phyloP scores from a whole-genome alignment of 2,113 vertebrate genomes.

The Poeciliopsis turrubarensis region DNA sequence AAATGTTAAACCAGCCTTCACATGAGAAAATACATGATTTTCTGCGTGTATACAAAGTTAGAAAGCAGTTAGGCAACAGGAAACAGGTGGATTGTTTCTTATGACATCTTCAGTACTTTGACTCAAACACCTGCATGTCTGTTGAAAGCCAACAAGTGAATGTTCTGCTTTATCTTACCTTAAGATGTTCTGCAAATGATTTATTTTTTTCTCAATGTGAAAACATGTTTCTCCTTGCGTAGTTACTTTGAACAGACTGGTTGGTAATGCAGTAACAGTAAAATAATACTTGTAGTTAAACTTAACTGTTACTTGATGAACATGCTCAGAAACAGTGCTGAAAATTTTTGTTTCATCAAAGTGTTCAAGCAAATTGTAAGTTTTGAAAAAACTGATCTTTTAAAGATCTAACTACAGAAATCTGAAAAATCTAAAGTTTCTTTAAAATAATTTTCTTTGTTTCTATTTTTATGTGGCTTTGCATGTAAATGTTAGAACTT shows the following conservation, averaged over 20 bases:
- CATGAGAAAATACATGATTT: slow-evolving; percentile 10
- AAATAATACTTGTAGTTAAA: neutral
- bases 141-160: slow-evolving; percentile 4
- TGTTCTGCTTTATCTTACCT: slow-evolving; percentile 5
- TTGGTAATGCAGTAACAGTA: neutral
- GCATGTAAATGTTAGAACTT: neutral
- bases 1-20: slow-evolving; percentile 6
- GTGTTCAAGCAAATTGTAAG: neutral
- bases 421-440: neutral
- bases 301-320: neutral
- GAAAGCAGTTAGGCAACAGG: slow-evolving; percentile 48
- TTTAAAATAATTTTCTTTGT: neutral
- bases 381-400: neutral
- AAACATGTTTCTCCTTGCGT: neutral
- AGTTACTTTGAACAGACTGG: neutral
- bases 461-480: neutral
- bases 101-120: neutral
- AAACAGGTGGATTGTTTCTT: slow-evolving; percentile 53
- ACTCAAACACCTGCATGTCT: slow-evolving; percentile 23
- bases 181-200: slow-evolving; percentile 2
- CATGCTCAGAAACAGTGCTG: neutral
- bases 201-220: neutral
- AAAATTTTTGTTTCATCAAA: neutral
- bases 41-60: slow-evolving; percentile 8
- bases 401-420: neutral